phyloP scores from a whole-genome alignment of 2,797 vertebrate species.

The Uromys caudimaculatus region DNA sequence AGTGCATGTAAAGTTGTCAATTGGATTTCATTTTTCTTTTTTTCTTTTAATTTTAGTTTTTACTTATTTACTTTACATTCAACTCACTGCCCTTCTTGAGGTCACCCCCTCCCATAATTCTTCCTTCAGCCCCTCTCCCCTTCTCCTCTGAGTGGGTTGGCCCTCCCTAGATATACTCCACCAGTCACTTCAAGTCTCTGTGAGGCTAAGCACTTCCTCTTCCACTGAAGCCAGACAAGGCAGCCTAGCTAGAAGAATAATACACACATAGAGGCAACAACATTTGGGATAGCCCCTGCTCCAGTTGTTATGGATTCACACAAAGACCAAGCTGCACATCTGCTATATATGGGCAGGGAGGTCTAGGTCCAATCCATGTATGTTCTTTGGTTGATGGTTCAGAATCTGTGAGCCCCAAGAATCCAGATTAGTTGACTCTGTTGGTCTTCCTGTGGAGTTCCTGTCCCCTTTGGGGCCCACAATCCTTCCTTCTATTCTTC shows the following conservation, averaged over 20 bases:
- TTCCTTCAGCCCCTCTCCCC: neutral
- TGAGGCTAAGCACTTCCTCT: neutral
- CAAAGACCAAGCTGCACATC: neutral
- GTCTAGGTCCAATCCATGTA: neutral
- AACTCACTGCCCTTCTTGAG: neutral
- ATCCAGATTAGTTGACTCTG: neutral
- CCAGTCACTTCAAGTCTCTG: neutral
- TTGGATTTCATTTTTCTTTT: neutral
- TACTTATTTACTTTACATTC: neutral
- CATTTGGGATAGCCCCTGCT: accelerated
- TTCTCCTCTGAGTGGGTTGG: neutral
- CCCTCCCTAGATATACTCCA: neutral
- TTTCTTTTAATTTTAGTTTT: neutral
- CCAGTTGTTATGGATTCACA: neutral
- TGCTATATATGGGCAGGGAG: neutral
- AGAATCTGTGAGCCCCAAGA: neutral
- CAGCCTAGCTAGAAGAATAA: neutral
- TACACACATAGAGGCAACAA: neutral
- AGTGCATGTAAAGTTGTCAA: neutral
- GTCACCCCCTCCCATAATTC: neutral
- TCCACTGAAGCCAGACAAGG: neutral
- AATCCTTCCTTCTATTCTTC: neutral
- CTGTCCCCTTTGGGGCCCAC: neutral
- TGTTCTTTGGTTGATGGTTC: neutral
- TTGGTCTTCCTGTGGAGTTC: neutral